Base-by-base conservation (phyloP, 2,797 vertebrate genomes). In the Alcedo atthis region DNA sequence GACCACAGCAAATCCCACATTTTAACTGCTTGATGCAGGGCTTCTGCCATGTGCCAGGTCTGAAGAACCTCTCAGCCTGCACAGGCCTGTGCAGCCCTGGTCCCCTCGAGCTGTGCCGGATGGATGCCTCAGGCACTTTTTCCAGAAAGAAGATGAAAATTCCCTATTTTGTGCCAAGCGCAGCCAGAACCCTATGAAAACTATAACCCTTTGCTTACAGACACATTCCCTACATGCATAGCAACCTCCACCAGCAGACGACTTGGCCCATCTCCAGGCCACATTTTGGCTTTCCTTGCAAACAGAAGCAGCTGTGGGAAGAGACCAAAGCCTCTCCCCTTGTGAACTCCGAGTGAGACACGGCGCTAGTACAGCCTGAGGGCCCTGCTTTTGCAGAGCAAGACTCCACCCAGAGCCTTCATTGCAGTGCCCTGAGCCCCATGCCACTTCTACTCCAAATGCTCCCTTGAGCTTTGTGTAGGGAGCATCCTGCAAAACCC, bases 371-470 rank as follows among this genome's bases (percentile, higher is more conserved):
- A 26, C 21, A 35, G 67, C 75, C 78, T 3, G 2, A 24, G 59
- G n/a, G 25, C 14, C 6, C 20, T 57, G 55, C 12, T 11, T 40
- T 25, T 55, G 54, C 30, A 30, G 14, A 10, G 9, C 22, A n/a
- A 59, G 28, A 16, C 18, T 49, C 55, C 62, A 0, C 37, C 12
- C 71, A 8, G 37, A 69, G 40, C 53, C 37, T 37, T 6, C 3
- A 0, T 6, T 5, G 42, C 30, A 42, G 28, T 3, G 2, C 61
- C 15, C 1, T 0, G 0, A 62, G 40, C 22, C 14, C 54, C 14
- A 2, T 0, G 0, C 28, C 2, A 2, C 4, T 2, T 12, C 43
- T 2, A 0, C 57, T 40, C 53, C 0, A 0, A 75, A 24, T 3
- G 1, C 13, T 19, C 2, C 25, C 37, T 37, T 3, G 8, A 73